phyloP scores from a whole-genome alignment of 2,113 vertebrate genomes.

The Tragelaphus strepsiceros region DNA sequence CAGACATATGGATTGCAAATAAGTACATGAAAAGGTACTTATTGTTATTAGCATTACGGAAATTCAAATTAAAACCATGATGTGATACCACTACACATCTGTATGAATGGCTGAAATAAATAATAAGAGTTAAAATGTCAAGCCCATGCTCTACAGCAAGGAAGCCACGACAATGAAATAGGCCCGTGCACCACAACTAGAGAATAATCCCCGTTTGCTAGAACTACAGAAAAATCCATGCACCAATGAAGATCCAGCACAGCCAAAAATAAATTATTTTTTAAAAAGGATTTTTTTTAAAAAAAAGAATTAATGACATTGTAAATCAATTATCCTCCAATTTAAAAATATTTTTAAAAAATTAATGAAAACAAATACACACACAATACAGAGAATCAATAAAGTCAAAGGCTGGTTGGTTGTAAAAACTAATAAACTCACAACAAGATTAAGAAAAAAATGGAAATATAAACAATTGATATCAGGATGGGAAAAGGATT shows the following conservation, averaged over 20 bases:
- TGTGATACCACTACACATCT: not conserved
- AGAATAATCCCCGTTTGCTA: not conserved
- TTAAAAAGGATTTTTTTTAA: not conserved
- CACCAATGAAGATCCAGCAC: not conserved
- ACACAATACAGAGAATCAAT: not conserved
- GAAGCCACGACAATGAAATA: not conserved
- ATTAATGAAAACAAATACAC: not conserved
- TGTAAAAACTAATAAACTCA: not conserved
- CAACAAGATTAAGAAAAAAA: not conserved
- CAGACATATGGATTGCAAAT: not conserved
- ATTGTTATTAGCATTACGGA: not conserved
- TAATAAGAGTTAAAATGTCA: not conserved
- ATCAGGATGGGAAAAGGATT: not conserved
- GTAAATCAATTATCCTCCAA: not conserved
- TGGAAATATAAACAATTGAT: not conserved
- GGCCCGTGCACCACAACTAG: not conserved
- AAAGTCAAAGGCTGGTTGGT: not conserved
- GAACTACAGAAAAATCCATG: not conserved
- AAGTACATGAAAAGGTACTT: not conserved
- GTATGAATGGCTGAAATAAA: not conserved
- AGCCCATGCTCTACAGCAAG: not conserved
- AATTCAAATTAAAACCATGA: not conserved
- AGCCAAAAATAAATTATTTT: not conserved
- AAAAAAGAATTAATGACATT: not conserved
- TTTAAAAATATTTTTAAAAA: not conserved